phyloP scores from a whole-genome alignment of 2,888 invertebrate species.

The Drosophila meridiana region DNA sequence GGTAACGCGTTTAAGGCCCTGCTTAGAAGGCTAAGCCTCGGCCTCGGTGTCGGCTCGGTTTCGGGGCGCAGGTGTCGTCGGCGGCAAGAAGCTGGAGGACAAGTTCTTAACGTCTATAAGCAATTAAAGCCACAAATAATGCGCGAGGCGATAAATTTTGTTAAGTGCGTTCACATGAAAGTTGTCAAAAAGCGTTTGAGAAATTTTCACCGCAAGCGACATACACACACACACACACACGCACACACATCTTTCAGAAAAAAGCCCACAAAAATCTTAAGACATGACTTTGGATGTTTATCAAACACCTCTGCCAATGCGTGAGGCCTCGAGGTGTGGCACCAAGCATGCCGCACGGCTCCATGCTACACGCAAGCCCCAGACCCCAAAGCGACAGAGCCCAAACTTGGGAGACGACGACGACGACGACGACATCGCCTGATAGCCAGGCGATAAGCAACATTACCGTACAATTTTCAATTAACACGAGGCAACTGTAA shows the following conservation, averaged over 20 bases:
- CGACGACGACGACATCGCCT: slow-evolving; percentile 51
- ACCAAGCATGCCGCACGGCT: slow-evolving; percentile 40
- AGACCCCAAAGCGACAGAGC: slow-evolving; percentile 18
- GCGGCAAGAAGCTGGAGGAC: slow-evolving; percentile 67
- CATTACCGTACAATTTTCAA: slow-evolving; percentile 84
- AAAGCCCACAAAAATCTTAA: slow-evolving; percentile 23
- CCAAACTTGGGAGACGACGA: slow-evolving; percentile 41
- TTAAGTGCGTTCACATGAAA: slow-evolving; percentile 82
- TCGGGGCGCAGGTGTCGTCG: slow-evolving; percentile 44
- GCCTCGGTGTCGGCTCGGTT: background rate
- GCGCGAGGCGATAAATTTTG: slow-evolving; percentile 77
- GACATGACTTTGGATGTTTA: slow-evolving; percentile 67
- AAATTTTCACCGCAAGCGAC: slow-evolving; percentile 68
- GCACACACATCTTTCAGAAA: slow-evolving; percentile 16
- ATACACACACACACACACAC: slow-evolving; percentile 24
- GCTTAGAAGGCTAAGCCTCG: slow-evolving; percentile 49
- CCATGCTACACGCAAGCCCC: slow-evolving; percentile 55
- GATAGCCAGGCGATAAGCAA: slow-evolving; percentile 80
- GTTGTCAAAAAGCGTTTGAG: slow-evolving; percentile 81
- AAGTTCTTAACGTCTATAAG: slow-evolving; percentile 61
- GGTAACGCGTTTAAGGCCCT: slow-evolving; percentile 56
- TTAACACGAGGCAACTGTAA: slow-evolving; percentile 83
- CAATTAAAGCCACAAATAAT: slow-evolving; percentile 81
- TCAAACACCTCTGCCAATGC: slow-evolving; percentile 72
- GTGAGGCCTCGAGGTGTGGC: slow-evolving; percentile 75